These are phyloP conservation scores for Andrena minutula DNA, from an alignment of 2,888 invertebrate species.

Conservation along the genomic window DNA sequence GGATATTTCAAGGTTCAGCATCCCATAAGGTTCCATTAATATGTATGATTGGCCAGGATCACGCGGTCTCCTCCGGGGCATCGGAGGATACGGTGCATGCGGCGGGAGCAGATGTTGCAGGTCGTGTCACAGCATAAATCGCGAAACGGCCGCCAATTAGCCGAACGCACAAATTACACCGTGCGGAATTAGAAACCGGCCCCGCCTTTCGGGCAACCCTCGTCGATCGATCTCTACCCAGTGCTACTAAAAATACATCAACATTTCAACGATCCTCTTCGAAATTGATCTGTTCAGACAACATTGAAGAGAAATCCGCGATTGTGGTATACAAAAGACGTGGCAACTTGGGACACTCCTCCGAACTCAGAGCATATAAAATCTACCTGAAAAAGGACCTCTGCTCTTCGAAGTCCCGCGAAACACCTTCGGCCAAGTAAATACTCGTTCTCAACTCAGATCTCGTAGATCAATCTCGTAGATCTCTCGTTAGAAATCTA, in stretches of 20 bases:
- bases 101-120: constrained; percentile 64
- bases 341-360: neutral
- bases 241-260: constrained; percentile 16
- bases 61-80: constrained; percentile 72
- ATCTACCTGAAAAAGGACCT: too few species aligned
- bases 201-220: constrained; percentile 29
- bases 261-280: neutral
- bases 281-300: neutral
- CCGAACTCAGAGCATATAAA: neutral
- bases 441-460: too few species aligned
- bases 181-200: constrained; percentile 66
- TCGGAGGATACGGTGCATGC: constrained; percentile 45
- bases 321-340: too few species aligned
- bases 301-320: neutral
- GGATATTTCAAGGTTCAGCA: constrained; percentile 50
- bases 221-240: neutral
- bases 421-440: too few species aligned
- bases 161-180: constrained; percentile 71
- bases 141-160: constrained; percentile 75
- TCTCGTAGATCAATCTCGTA: too few species aligned
- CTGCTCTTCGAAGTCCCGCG: too few species aligned
- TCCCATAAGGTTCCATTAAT: constrained; percentile 77
- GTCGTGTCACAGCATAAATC: constrained; percentile 70
- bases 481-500: too few species aligned
- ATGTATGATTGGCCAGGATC: constrained; percentile 80